phyloP scores from a whole-genome alignment of 2,113 vertebrate genomes.

The Lethenteron reissneri region DNA sequence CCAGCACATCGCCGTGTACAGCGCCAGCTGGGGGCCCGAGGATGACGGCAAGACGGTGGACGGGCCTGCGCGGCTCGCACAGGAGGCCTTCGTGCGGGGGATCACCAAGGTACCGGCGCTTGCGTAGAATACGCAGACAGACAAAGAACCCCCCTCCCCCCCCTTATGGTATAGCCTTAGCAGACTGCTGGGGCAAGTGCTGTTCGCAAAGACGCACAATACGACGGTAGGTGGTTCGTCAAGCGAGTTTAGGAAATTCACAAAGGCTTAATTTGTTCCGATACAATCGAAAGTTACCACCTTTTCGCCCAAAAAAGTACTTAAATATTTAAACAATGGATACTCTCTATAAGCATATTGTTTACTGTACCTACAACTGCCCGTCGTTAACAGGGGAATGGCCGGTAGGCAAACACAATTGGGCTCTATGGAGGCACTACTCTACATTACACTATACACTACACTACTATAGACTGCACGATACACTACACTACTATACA shows the following conservation, averaged over 20 bases:
- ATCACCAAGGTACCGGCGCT: conserved; percentile 48
- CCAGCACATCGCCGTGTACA: conserved; percentile 74
- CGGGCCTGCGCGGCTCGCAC: conserved; percentile 70
- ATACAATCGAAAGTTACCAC: not conserved
- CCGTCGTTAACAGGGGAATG: too few species aligned
- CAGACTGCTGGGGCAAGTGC: not conserved
- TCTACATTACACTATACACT: too few species aligned
- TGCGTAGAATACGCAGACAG: too few species aligned
- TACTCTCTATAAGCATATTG: too few species aligned
- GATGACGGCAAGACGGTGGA: conserved; percentile 88
- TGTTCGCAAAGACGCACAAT: not conserved
- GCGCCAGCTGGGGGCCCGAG: conserved; percentile 81
- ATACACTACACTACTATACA: too few species aligned
- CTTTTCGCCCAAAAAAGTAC: too few species aligned
- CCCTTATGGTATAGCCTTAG: not conserved
- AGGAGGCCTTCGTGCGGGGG: conserved; percentile 69
- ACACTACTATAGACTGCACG: too few species aligned
- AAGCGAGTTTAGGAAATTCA: conserved; percentile 10
- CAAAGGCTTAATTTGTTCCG: not conserved
- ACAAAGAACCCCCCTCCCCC: too few species aligned
- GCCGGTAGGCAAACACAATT: too few species aligned
- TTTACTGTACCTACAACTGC: too few species aligned
- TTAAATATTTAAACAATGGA: too few species aligned
- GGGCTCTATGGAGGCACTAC: too few species aligned
- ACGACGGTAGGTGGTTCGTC: not conserved